Evolutionary conservation across 2,113 vertebrate species (phyloP).

Genomic region (Sinocyclocheilus anshuiensis): DNA sequence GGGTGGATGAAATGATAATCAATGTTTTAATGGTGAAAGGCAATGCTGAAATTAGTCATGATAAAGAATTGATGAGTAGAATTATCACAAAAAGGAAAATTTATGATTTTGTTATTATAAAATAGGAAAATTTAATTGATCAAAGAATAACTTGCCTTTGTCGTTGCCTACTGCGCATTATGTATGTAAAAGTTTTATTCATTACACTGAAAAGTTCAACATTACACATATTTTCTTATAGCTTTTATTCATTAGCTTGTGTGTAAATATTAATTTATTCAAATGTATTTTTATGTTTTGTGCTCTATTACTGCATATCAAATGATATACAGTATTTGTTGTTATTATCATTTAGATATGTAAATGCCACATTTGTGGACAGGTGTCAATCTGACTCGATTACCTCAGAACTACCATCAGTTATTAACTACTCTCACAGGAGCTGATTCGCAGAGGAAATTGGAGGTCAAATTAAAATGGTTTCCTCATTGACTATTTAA

Average conservation of each 20-base stretch:
- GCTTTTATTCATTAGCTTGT: too few species aligned
- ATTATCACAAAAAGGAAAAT: slow-evolving; percentile 34
- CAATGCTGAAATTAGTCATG: slow-evolving; percentile 42
- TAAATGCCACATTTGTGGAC: slow-evolving; percentile 62
- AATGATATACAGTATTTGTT: not conserved
- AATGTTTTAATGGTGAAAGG: slow-evolving; percentile 44
- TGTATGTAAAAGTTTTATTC: too few species aligned
- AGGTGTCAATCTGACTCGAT: slow-evolving; percentile 58
- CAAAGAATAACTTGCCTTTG: not conserved
- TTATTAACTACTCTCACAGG: slow-evolving; percentile 74
- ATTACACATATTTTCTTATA: too few species aligned
- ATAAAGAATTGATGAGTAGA: slow-evolving; percentile 47
- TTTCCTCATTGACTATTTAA: slow-evolving; percentile 66
- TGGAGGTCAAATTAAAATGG: slow-evolving; percentile 77
- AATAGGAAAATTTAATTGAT: slow-evolving; percentile 20
- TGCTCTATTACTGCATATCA: too few species aligned
- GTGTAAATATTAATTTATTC: too few species aligned
- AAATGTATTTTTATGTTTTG: not conserved
- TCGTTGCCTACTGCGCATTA: not conserved
- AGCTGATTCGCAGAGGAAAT: slow-evolving; percentile 70
- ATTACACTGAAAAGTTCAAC: too few species aligned
- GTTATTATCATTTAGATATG: not conserved
- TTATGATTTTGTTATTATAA: slow-evolving; percentile 17
- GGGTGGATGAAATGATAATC: slow-evolving; percentile 45
- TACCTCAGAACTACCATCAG: slow-evolving; percentile 69